Conservation (phyloP, 1,140 invertebrate genomes). For the Zaprionus gabonicus region DNA sequence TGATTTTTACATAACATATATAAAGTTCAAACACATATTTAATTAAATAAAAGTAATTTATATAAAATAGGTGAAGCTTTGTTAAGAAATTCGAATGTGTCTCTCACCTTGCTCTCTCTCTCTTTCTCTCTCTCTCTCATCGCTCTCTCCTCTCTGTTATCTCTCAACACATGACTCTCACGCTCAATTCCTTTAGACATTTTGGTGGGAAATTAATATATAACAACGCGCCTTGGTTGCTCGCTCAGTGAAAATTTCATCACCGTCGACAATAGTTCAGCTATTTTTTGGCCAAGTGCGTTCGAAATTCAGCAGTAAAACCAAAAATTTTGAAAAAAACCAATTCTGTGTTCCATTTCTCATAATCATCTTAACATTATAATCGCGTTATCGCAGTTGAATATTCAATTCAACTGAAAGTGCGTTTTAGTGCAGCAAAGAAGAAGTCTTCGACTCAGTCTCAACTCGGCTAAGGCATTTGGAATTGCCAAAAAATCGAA, state of each 20-base stretch:
- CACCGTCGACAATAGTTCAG: conserved; percentile 81
- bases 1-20: too few relatives aligned
- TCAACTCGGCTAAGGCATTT: conserved; percentile 24
- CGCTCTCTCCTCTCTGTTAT: background rate
- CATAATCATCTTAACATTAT: conserved; percentile 9
- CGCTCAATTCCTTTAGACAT: conserved; percentile 52
- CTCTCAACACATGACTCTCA: background rate
- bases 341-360: conserved; percentile 9
- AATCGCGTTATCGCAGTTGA: conserved; percentile 16
- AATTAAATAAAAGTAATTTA: background rate
- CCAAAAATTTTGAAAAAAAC: conserved; percentile 29
- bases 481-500: conserved; percentile 71
- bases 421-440: conserved; percentile 23
- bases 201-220: conserved; percentile 76
- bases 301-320: conserved; percentile 53
- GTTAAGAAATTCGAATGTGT: too few relatives aligned
- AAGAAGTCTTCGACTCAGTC: conserved; percentile 11
- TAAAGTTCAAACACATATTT: background rate
- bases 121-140: background rate
- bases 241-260: conserved; percentile 83
- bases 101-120: conserved; percentile 10
- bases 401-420: background rate
- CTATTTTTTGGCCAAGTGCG: conserved; percentile 54
- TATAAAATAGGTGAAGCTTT: background rate
- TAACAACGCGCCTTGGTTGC: conserved; percentile 45